phyloP scores from a whole-genome alignment of 2,797 vertebrate genomes.

The Bradypus variegatus region DNA sequence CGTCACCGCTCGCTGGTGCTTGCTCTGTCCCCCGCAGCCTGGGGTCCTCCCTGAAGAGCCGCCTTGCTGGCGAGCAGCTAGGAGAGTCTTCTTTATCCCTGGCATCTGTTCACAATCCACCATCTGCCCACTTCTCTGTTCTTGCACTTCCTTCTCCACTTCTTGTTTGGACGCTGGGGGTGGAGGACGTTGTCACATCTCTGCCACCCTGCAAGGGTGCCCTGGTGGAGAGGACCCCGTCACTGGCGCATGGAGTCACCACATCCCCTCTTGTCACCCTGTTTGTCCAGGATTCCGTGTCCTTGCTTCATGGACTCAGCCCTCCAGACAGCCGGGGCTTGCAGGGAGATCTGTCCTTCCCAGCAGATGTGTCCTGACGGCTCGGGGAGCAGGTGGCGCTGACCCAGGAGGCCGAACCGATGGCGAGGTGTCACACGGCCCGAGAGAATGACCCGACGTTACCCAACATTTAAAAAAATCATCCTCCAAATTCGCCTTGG shows the following conservation, averaged over 20 bases:
- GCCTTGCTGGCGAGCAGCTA: neutral
- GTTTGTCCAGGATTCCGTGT: too few species aligned
- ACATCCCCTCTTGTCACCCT: rapidly evolving
- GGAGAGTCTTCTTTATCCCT: slow-evolving; percentile 34
- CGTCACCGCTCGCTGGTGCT: neutral
- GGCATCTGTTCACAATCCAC: slow-evolving; percentile 25
- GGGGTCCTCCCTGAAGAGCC: neutral
- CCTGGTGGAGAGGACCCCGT: neutral
- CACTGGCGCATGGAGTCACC: rapidly evolving
- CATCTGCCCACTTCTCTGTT: slow-evolving; percentile 58
- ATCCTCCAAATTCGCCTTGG: neutral
- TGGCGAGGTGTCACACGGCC: neutral
- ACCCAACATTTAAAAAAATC: neutral
- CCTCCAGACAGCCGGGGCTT: neutral
- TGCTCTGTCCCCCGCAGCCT: neutral
- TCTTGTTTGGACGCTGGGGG: neutral
- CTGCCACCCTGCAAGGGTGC: rapidly evolving
- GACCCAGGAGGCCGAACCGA: neutral
- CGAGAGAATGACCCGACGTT: neutral
- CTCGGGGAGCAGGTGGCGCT: rapidly evolving
- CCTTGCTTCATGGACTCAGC: neutral
- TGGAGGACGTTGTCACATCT: neutral
- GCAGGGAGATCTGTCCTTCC: neutral
- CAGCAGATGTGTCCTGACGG: rapidly evolving
- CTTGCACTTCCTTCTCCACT: neutral